These are phyloP conservation scores for Brachynemurus nebulosus DNA, from an alignment of 2,888 invertebrate genomes.

Conservation along the genomic window DNA sequence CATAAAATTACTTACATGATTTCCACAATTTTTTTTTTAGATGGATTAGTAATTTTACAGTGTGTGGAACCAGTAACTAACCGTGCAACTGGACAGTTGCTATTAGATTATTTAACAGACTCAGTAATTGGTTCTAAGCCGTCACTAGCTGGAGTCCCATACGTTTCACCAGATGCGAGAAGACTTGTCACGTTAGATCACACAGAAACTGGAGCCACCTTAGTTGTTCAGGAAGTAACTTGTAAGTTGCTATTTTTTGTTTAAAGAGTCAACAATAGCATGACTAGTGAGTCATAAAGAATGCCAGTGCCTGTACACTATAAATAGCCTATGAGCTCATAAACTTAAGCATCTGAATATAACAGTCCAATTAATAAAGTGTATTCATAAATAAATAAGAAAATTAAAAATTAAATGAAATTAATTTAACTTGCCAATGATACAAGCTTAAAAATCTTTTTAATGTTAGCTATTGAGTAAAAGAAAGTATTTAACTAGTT, in stretches of 20 bases:
- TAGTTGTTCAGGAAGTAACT: slow-evolving; percentile 49
- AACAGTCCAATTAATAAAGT: no score
- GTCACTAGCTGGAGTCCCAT: slow-evolving; percentile 47
- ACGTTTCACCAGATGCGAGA: slow-evolving; percentile 55
- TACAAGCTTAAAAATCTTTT: no score
- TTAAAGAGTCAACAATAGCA: no score
- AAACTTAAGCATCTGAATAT: no score
- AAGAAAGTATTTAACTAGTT: no score
- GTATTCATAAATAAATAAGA: no score
- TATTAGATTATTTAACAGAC: slow-evolving; percentile 59
- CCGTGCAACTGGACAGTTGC: slow-evolving; percentile 47
- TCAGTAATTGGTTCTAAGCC: slow-evolving; percentile 48
- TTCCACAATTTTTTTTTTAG: slow-evolving; percentile 29
- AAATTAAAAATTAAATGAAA: no score
- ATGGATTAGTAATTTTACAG: slow-evolving; percentile 56
- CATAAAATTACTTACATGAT: not conserved
- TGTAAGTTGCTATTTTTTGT: slow-evolving; percentile 30
- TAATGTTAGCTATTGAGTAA: no score
- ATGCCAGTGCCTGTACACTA: no score
- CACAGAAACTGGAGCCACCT: slow-evolving; percentile 39
- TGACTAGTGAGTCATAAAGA: no score
- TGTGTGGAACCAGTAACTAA: slow-evolving; percentile 52
- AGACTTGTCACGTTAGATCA: slow-evolving; percentile 52
- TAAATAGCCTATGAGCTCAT: no score
- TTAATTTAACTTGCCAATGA: no score